Evolutionary conservation across 2,888 invertebrate genomes (phyloP), one percentile per base, ranked within the genome.

Genomic region (Callyntrura sp.): DNA sequence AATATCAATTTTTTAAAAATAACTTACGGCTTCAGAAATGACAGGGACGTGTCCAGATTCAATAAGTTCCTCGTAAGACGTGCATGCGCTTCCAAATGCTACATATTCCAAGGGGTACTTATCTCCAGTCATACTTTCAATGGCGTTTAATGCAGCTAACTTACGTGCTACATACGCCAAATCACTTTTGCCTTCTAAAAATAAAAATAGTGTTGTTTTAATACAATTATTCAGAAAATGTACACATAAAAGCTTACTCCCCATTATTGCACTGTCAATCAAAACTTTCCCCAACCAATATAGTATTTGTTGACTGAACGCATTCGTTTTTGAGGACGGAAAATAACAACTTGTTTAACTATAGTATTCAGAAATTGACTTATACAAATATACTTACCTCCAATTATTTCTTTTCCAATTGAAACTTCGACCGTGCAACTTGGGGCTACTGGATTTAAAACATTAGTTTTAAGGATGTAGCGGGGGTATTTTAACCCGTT

Each of bases 51-150:
- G 43, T 0, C 87, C 87, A 9, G 17, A 2, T 8, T 11, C n/a
- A 8, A 17, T n/a, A 5, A 88, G n/a, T 20, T 88, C 82, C 3
- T 12, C 68, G 8, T 48, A 20, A 20, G 65, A 17, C 0, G 55
- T 35, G 20, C 84, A 51, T 0, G 23, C 76, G 12, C 0, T 1
- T 6, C 88, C 88, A 4, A 78, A 65, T 0, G 88, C 88, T 12
- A 78, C 84, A 55, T 65, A 78, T 6, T 84, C 88, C 65, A 45
- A 11, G 0, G 78, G 84, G 20, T 70, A 78, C 14, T 14, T 35
- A 11, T 17, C 43, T 35, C 55, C 78, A 6, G 84, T 78, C 0
- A 88, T 11, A 0, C 2, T 0, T 20, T 76, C 88, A 0, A 88
- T 28, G 1, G 84, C 84, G 0, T 84, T 12, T 5, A 0, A 20